Conservation (phyloP, 2,797 vertebrate species). For the Poeciliopsis turneri region DNA sequence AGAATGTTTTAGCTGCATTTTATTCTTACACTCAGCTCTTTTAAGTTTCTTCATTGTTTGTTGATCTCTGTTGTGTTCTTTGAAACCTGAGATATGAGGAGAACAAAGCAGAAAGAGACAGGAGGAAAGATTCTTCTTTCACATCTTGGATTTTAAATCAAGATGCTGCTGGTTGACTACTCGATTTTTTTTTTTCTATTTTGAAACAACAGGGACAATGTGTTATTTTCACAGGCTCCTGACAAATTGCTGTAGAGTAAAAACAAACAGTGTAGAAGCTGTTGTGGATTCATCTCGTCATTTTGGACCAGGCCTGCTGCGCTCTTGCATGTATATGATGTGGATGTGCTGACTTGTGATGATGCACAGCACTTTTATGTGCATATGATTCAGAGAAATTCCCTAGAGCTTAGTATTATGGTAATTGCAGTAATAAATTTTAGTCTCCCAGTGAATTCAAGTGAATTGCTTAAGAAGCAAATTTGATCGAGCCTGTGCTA, state of each 20-base stretch:
- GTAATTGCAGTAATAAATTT: background rate
- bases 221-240: background rate
- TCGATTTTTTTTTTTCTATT: background rate
- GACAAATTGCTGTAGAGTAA: background rate
- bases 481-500: background rate
- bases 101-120: background rate
- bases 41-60: background rate
- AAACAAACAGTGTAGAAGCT: background rate
- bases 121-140: background rate
- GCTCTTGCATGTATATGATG: background rate
- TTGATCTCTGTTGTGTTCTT: background rate
- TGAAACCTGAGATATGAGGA: background rate
- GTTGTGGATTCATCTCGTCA: background rate
- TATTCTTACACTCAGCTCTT: background rate
- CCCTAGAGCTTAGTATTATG: background rate
- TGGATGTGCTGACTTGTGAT: background rate
- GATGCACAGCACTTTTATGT: background rate
- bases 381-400: background rate
- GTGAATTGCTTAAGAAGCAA: background rate
- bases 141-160: background rate
- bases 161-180: background rate
- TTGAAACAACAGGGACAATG: too few relatives aligned
- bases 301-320: background rate
- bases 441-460: background rate
- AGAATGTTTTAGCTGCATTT: background rate